A percentile compares a stretch with the other conserved stretches of the same genome.
Evolutionary conservation across 2,797 vertebrate genomes (phyloP).

Genomic region (Gymnodraco acuticeps): DNA sequence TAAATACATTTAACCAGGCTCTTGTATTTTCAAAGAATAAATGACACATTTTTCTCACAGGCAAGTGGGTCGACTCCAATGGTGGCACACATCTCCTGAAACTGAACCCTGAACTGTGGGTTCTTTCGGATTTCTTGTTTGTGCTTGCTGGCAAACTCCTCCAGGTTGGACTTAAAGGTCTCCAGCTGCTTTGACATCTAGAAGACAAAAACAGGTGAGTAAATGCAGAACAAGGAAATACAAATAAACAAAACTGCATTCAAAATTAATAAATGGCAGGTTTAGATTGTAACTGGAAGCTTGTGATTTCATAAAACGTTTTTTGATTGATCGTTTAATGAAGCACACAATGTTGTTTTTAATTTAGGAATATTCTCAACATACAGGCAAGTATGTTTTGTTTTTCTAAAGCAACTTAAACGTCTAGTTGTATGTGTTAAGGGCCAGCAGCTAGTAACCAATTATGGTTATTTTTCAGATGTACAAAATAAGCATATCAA

Average conservation of each 20-base stretch:
- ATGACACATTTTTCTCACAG: constrained; percentile 84
- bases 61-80: constrained; percentile 97
- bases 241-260: not conserved
- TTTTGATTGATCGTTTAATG: not conserved
- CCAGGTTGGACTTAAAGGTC: constrained; percentile 94
- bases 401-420: too few relatives aligned
- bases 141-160: constrained; percentile 98
- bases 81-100: constrained; percentile 98
- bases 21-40: not conserved
- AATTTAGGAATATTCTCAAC: not conserved
- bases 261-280: not conserved
- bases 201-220: constrained; percentile 1
- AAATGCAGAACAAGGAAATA: not conserved
- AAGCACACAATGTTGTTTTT: not conserved
- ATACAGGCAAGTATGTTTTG: not conserved
- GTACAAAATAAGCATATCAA: not conserved
- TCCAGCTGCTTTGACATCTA: constrained; percentile 99
- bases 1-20: not conserved
- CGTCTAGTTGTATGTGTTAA: not conserved
- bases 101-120: constrained; percentile 94
- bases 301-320: not conserved
- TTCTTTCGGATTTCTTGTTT: constrained; percentile 97
- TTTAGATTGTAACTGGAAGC: not conserved
- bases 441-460: not conserved
- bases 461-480: not conserved